Conservation (phyloP, 2,113 vertebrate species). For the Osmerus eperlanus region DNA sequence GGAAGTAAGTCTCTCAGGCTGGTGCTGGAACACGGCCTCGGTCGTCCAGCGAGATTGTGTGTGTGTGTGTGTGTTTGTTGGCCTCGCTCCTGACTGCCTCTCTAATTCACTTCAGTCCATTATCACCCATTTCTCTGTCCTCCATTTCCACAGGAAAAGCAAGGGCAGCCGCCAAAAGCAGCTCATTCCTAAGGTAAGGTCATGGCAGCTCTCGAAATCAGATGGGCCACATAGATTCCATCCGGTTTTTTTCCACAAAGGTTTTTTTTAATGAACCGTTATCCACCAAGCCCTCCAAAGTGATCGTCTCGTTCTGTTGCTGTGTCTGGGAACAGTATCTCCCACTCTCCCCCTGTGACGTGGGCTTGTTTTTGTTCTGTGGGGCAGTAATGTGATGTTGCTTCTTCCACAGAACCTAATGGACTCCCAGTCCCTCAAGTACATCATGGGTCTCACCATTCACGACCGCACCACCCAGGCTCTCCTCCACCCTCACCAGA, state of each 20-base stretch:
- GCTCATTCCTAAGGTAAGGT: constrained; percentile 90
- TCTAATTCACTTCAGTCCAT: not conserved
- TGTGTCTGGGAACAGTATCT: not conserved
- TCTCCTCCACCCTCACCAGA: constrained; percentile 81
- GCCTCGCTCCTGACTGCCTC: not conserved
- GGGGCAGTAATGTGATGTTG: not conserved
- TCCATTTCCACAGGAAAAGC: constrained; percentile 79
- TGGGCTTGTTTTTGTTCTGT: no score
- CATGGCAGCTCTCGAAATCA: not conserved
- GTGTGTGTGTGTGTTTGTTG: not conserved
- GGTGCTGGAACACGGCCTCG: not conserved
- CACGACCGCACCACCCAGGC: constrained; percentile 84
- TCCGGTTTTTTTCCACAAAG: not conserved
- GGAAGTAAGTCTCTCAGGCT: constrained; percentile 78
- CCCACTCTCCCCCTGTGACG: not conserved
- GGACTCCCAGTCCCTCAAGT: constrained; percentile 82
- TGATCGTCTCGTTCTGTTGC: not conserved
- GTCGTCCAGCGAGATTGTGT: not conserved
- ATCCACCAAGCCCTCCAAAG: not conserved
- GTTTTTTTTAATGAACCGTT: not conserved
- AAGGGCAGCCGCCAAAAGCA: constrained; percentile 84
- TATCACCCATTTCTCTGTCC: not conserved
- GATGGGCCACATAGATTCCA: not conserved
- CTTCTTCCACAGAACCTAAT: constrained; percentile 81
- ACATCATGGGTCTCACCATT: constrained; percentile 81